Percentiles rank a stretch among this genome's conserved stretches.
Evolutionary conservation across 2,888 invertebrate species (phyloP).

Genomic region (Cantharis rufa): DNA sequence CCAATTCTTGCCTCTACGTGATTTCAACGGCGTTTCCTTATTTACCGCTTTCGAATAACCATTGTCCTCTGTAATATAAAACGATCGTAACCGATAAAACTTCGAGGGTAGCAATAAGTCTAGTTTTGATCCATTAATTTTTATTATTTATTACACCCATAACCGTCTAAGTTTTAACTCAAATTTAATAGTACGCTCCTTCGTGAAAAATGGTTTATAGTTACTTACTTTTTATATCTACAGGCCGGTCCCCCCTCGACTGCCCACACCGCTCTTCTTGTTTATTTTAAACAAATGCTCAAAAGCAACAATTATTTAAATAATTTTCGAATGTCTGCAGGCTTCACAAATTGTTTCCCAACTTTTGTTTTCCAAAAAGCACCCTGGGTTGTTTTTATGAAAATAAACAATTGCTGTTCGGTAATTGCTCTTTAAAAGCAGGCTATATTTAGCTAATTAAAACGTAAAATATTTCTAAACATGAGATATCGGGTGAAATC

Average conservation of each 20-base stretch:
- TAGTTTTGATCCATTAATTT: not conserved
- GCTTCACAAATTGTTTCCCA: too few species aligned
- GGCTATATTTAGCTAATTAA: too few species aligned
- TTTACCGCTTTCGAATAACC: conserved; percentile 21
- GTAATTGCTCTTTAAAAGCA: too few species aligned
- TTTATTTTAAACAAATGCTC: too few species aligned
- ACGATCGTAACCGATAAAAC: conserved; percentile 8
- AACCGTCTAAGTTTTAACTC: not conserved
- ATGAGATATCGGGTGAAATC: too few species aligned
- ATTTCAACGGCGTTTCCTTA: conserved; percentile 17
- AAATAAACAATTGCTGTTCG: too few species aligned
- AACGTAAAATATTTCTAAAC: too few species aligned
- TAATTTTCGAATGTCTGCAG: too few species aligned
- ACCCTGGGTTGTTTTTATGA: too few species aligned
- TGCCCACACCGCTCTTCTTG: too few species aligned
- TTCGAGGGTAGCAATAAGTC: not conserved
- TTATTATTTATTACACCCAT: not conserved
- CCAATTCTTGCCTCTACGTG: conserved; percentile 28
- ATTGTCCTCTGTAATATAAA: conserved; percentile 12
- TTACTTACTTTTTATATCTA: not conserved
- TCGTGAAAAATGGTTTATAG: not conserved
- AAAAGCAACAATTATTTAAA: too few species aligned
- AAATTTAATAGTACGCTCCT: not conserved
- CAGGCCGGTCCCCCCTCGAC: not conserved
- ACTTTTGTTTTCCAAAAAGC: too few species aligned